phyloP scores from a whole-genome alignment of 2,113 vertebrate genomes.

The Piliocolobus tephrosceles region DNA sequence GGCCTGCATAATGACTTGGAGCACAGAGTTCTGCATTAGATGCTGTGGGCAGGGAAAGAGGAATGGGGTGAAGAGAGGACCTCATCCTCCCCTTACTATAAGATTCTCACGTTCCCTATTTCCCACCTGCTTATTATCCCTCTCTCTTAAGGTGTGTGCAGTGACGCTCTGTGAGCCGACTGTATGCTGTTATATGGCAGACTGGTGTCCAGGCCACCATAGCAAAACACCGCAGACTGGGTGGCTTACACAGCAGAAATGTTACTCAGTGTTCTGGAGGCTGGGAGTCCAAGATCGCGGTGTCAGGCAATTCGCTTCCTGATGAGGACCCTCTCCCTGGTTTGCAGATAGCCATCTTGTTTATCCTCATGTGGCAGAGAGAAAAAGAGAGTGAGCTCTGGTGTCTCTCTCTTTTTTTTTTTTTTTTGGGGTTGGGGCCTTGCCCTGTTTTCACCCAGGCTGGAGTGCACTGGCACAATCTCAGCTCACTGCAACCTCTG shows the following conservation, averaged over 20 bases:
- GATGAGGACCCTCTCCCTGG: background rate
- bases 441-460: too few relatives aligned
- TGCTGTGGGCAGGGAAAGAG: background rate
- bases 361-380: background rate
- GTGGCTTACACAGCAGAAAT: background rate
- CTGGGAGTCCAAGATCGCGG: background rate
- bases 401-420: too few relatives aligned
- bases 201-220: background rate
- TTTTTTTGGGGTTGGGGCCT: too few relatives aligned
- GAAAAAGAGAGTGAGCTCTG: background rate
- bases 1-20: background rate
- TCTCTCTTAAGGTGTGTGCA: background rate
- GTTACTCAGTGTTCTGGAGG: background rate
- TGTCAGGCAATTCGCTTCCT: background rate
- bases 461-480: too few relatives aligned
- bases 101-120: accelerated
- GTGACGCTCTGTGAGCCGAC: background rate
- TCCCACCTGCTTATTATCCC: too few relatives aligned
- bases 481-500: too few relatives aligned
- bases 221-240: background rate
- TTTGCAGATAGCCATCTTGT: background rate
- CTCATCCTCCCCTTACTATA: background rate
- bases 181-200: background rate
- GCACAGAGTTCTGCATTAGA: background rate
- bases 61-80: background rate